phyloP scores from a whole-genome alignment of 2,888 invertebrate genomes.

The Lumbricus terrestris region DNA sequence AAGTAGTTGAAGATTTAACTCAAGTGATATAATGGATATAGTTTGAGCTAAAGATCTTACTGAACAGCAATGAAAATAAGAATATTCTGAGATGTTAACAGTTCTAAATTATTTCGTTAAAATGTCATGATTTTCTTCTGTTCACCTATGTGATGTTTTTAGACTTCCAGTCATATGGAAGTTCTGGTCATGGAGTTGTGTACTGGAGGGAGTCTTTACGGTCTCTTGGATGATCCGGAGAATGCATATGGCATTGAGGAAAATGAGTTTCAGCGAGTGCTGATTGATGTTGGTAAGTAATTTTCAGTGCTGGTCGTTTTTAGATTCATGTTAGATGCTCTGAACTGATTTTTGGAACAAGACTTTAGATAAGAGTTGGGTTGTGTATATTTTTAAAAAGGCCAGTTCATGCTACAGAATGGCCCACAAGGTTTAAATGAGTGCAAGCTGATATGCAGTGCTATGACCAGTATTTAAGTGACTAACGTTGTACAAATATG shows the following conservation, averaged over 20 bases:
- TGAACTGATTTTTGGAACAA: slow-evolving; percentile 61
- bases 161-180: background rate
- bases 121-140: background rate
- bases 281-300: slow-evolving; percentile 56
- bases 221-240: slow-evolving; percentile 90
- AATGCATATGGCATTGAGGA: slow-evolving; percentile 90
- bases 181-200: slow-evolving; percentile 64
- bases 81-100: background rate
- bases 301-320: slow-evolving; percentile 74
- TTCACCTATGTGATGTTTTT: background rate
- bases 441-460: too few relatives aligned
- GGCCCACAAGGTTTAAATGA: too few relatives aligned
- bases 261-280: slow-evolving; percentile 81
- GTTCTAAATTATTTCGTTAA: background rate
- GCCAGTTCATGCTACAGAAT: too few relatives aligned
- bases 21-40: background rate
- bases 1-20: background rate
- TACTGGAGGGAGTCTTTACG: slow-evolving; percentile 82
- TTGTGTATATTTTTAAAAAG: too few relatives aligned
- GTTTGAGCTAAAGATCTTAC: background rate
- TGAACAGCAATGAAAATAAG: background rate
- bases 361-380: too few relatives aligned
- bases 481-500: too few relatives aligned
- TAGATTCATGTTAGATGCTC: slow-evolving; percentile 89
- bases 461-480: too few relatives aligned